phyloP scores from a whole-genome alignment of 2,113 vertebrate species.

The Daphoenositta chrysoptera region DNA sequence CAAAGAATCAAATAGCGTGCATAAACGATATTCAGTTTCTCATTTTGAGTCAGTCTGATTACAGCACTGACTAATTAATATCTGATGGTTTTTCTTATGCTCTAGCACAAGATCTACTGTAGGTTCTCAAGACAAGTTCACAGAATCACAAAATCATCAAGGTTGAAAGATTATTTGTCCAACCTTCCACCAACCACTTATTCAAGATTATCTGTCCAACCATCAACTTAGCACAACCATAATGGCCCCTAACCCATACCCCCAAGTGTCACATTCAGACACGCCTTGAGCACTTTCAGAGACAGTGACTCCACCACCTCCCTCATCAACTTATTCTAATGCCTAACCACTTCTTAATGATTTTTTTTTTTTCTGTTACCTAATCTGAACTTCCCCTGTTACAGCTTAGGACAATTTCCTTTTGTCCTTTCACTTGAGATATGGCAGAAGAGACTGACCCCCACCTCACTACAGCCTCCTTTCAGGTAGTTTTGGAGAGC shows the following conservation, averaged over 20 bases:
- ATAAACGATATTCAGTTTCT: not conserved
- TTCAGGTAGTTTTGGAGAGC: not conserved
- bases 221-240: rapidly evolving
- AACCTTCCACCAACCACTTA: not conserved
- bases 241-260: not conserved
- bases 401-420: not conserved
- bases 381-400: not conserved
- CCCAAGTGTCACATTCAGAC: not conserved
- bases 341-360: not conserved
- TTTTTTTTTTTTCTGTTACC: not conserved
- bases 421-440: not conserved
- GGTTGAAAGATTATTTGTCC: not conserved
- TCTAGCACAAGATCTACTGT: not conserved
- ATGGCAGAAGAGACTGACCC: not conserved
- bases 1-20: not conserved
- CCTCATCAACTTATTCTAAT: not conserved
- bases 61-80: not conserved
- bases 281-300: not conserved
- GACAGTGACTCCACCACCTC: not conserved
- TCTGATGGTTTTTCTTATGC: not conserved
- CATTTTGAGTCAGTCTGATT: not conserved
- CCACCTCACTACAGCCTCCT: not conserved
- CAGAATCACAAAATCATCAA: not conserved
- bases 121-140: not conserved
- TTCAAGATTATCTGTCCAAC: not conserved